Conservation (phyloP, 2,797 vertebrate genomes). For the Furcifer pardalis region DNA sequence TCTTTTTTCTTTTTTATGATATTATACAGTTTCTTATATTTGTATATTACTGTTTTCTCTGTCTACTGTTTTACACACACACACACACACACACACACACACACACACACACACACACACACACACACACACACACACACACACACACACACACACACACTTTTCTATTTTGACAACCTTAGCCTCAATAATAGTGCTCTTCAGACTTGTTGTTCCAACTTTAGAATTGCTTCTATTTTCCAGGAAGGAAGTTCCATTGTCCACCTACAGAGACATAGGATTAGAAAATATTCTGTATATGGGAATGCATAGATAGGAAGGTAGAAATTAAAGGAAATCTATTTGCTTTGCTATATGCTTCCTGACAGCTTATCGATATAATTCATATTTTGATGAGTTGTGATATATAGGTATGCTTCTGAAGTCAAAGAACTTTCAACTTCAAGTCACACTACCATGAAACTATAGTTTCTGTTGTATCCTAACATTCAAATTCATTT, state of each 20-base stretch:
- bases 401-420: not conserved
- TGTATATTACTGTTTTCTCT: too few species aligned
- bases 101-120: too few species aligned
- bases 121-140: too few species aligned
- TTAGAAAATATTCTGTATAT: too few species aligned
- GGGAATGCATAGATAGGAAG: not conserved
- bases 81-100: too few species aligned
- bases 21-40: too few species aligned
- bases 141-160: too few species aligned
- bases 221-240: not conserved
- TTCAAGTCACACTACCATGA: not conserved
- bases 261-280: not conserved
- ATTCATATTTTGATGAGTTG: not conserved
- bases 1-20: too few species aligned
- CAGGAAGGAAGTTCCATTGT: not conserved
- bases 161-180: too few species aligned
- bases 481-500: not conserved
- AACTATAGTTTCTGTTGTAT: not conserved
- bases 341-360: not conserved
- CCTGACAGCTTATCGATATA: not conserved
- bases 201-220: not conserved
- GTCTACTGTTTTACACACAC: too few species aligned
- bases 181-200: not conserved
- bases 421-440: not conserved
- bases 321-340: not conserved